Conservation (phyloP, 2,888 invertebrate genomes). For the Copidosoma aretas region DNA sequence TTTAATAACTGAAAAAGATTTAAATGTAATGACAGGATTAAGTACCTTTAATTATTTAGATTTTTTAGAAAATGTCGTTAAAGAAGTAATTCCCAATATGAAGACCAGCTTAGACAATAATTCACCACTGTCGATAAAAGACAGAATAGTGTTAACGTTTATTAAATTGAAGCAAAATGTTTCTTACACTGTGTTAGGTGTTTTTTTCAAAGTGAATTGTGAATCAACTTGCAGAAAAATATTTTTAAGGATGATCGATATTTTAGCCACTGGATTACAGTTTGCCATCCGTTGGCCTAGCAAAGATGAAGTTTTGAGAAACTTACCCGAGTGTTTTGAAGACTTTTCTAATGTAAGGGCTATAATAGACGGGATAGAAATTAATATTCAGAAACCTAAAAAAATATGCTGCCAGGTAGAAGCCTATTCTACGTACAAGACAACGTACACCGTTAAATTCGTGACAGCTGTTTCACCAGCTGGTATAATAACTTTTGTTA, state of each 20-base stretch:
- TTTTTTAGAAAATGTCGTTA: not conserved
- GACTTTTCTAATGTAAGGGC: conserved; percentile 45
- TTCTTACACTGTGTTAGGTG: not conserved
- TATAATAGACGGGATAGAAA: conserved; percentile 49
- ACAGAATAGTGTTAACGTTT: not conserved
- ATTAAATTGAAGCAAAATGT: not conserved
- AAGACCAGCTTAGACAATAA: not conserved
- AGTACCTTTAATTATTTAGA: not conserved
- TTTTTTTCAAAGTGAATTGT: not conserved
- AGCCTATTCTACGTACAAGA: conserved; percentile 47
- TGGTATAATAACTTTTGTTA: conserved; percentile 46
- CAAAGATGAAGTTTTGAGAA: conserved; percentile 12
- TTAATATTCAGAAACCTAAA: conserved; percentile 44
- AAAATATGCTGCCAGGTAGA: conserved; percentile 37
- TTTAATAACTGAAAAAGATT: not conserved
- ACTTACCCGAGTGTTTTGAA: conserved; percentile 46
- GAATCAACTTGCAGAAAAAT: not conserved
- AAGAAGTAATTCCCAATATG: not conserved
- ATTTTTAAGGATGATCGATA: not conserved
- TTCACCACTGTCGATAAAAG: not conserved
- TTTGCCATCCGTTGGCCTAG: conserved; percentile 11
- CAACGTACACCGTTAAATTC: conserved; percentile 33
- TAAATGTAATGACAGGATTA: not conserved
- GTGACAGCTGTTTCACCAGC: conserved; percentile 47
- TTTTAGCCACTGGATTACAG: conserved; percentile 6